Evolutionary conservation across 2,113 vertebrate species (phyloP).

Genomic region (Rhagologus leucostigma): DNA sequence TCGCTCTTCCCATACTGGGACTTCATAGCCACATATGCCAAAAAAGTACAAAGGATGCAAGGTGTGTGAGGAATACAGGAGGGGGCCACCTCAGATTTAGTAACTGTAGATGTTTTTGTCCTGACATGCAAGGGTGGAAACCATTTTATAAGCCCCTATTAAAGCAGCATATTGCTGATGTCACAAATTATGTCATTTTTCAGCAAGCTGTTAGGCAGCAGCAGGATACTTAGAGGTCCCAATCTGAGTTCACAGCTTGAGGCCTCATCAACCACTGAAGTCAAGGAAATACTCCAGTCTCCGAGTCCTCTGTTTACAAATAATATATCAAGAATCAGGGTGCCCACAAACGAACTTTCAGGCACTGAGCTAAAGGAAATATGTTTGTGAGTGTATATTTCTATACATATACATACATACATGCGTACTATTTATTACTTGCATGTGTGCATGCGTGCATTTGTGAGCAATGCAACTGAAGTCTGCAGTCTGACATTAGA

Average conservation of each 20-base stretch:
- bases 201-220: constrained; percentile 34
- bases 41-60: background rate
- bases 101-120: background rate
- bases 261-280: constrained; percentile 55
- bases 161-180: constrained; percentile 47
- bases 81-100: background rate
- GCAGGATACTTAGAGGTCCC: constrained; percentile 24
- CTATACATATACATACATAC: no score
- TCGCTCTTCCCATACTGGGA: background rate
- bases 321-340: constrained; percentile 48
- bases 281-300: constrained; percentile 39
- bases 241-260: constrained; percentile 66
- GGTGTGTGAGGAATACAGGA: background rate
- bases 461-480: background rate
- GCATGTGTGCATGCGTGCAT: accelerated
- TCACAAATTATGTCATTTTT: constrained; percentile 68
- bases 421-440: no score
- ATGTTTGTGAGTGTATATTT: background rate
- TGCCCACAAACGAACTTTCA: constrained; percentile 33
- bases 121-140: background rate
- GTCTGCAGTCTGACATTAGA: background rate
- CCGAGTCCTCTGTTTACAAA: constrained; percentile 53
- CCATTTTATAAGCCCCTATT: background rate
- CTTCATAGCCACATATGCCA: background rate
- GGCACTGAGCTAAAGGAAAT: constrained; percentile 33